Base-by-base conservation (phyloP, 1,140 invertebrate species). In the Matsumurasca onukii region DNA sequence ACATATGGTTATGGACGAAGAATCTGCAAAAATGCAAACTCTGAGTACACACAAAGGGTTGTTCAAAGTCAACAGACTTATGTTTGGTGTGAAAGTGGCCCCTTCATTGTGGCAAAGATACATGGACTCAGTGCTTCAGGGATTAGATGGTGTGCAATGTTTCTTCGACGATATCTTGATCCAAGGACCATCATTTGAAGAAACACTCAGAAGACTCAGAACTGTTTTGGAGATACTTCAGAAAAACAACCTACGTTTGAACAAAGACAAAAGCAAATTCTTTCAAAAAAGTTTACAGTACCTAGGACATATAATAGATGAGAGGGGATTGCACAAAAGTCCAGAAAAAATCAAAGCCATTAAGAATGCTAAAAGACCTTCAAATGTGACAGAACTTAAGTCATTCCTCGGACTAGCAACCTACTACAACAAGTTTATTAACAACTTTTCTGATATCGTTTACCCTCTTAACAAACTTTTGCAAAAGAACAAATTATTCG, bases 381-480 rank as follows among this genome's bases (percentile, higher is more conserved):
- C 15, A 27, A 74, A 76, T 48, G 48, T 74, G 17, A 31, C 20
- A 20, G 67, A 77, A 66, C 31, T 81, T 2, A 27, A 72, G 52
- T 39, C 45, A 25, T 81, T 76, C 55, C 57, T 81, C 0, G 78
- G 76, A 3, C 45, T 81, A 29, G 59, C 77, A 0, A 77, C 74
- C 31, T 77, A 76, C 69, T 81, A 79, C 45, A 59, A 59, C 20
- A 68, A 72, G 34, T 81, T 77, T 63, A 69, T 80, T 20, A 66
- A 64, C 52, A 68, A 69, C 61, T 27, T 69, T 1, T 45, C 73
- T n/a, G 34, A 45, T 1, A 64, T 67, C 1, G 20, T 68, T 0
- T 12, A 68, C 12, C 74, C 74, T 1, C 31, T 75, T 1, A 71
- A 74, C 64, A 49, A 65, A 17, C 48, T 75, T n/a, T 24, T 59